phyloP scores from a whole-genome alignment of 2,113 vertebrate genomes.

The Gopherus evgoodei region DNA sequence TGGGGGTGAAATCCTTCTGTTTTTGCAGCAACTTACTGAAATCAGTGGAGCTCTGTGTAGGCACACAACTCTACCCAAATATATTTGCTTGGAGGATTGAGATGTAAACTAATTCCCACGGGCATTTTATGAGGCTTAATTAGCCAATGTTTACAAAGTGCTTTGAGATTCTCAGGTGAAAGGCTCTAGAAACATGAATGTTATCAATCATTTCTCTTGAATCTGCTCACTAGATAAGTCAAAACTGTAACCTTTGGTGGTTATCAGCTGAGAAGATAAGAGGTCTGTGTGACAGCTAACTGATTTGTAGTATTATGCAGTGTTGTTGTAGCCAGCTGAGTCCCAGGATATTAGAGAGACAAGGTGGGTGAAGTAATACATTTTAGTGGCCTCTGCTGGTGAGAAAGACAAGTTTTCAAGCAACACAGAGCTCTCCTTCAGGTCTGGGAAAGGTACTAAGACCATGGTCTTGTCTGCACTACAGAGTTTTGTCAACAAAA shows the following conservation, averaged over 20 bases:
- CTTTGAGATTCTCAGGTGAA: background rate
- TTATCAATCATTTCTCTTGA: background rate
- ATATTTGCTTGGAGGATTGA: background rate
- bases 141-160: background rate
- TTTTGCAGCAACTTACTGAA: background rate
- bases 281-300: background rate
- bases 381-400: background rate
- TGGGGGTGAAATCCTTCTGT: background rate
- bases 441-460: background rate
- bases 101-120: background rate
- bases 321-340: background rate
- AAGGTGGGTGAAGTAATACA: background rate
- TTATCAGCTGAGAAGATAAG: background rate
- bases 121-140: background rate
- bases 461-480: no score
- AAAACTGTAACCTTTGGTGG: background rate
- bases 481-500: no score
- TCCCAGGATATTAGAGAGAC: background rate
- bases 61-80: background rate
- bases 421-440: background rate
- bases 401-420: background rate
- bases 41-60: background rate
- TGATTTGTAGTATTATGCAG: background rate
- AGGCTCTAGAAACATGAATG: background rate
- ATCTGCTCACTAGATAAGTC: background rate